Evolutionary conservation across 2,113 vertebrate species (phyloP).

Genomic region (Glaucidium brasilianum): DNA sequence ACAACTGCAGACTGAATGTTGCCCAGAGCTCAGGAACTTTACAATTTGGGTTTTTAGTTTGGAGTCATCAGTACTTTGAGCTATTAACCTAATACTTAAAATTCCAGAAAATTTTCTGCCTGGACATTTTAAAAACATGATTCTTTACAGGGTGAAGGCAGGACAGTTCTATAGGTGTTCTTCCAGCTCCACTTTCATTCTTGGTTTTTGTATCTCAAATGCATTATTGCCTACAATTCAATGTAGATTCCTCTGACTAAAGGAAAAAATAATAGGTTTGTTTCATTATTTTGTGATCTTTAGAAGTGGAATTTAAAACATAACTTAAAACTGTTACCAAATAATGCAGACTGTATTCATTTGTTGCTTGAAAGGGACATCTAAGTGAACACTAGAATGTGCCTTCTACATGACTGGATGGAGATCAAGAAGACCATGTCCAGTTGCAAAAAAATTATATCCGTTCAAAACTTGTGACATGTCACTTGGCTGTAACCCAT

Average conservation of each 20-base stretch:
- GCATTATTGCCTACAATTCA: background rate
- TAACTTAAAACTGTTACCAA: background rate
- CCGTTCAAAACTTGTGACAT: background rate
- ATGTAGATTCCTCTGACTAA: background rate
- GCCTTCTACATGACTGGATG: background rate
- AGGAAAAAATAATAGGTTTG: background rate
- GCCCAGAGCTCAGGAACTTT: background rate
- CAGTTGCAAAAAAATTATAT: background rate
- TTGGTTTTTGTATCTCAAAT: background rate
- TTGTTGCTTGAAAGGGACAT: background rate
- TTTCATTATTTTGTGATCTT: background rate
- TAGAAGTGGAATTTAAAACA: background rate
- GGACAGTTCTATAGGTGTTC: background rate
- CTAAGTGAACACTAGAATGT: background rate
- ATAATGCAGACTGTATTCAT: background rate
- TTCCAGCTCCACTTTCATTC: background rate
- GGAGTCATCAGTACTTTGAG: background rate
- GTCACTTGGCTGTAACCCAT: background rate
- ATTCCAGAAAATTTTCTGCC: conserved; percentile 10
- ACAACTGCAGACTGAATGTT: background rate
- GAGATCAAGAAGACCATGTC: background rate
- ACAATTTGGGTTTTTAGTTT: conserved; percentile 19
- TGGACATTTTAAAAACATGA: background rate
- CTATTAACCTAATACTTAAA: background rate
- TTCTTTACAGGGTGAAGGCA: background rate